phyloP scores from a whole-genome alignment of 2,113 vertebrate species.

The Oophaga pumilio region DNA sequence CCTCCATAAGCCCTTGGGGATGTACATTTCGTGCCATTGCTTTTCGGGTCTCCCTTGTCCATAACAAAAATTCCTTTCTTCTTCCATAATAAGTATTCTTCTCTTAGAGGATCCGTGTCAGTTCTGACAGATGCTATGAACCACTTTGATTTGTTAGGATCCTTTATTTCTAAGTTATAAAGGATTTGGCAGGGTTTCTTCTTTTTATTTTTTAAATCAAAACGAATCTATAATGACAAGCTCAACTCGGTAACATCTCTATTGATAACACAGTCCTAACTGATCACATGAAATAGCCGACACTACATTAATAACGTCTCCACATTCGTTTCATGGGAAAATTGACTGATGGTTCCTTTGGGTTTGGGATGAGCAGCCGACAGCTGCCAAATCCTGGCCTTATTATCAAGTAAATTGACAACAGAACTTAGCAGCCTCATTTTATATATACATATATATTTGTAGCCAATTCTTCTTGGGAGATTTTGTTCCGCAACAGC shows the following conservation, averaged over 20 bases:
- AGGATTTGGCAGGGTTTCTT: too few species aligned
- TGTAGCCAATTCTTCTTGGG: constrained; percentile 16
- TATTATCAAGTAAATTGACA: background rate
- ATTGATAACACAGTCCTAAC: background rate
- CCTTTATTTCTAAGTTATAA: too few species aligned
- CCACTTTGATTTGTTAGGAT: too few species aligned
- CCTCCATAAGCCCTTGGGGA: too few species aligned
- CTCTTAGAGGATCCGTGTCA: too few species aligned
- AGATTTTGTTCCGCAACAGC: background rate
- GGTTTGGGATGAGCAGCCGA: background rate
- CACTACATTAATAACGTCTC: background rate
- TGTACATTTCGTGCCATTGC: too few species aligned
- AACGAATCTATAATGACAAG: background rate
- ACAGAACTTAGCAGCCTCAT: background rate
- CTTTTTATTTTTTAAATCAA: background rate
- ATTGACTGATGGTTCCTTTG: background rate
- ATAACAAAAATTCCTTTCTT: too few species aligned
- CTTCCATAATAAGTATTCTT: too few species aligned
- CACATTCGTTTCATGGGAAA: background rate
- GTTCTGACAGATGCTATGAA: too few species aligned
- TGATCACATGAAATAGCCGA: background rate
- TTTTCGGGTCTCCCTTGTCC: too few species aligned
- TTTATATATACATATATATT: background rate
- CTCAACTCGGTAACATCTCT: background rate
- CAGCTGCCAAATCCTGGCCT: background rate